These are phyloP conservation scores for Pectinophora gossypiella DNA, from an alignment of 1,140 invertebrate genomes.

Conservation along the genomic window DNA sequence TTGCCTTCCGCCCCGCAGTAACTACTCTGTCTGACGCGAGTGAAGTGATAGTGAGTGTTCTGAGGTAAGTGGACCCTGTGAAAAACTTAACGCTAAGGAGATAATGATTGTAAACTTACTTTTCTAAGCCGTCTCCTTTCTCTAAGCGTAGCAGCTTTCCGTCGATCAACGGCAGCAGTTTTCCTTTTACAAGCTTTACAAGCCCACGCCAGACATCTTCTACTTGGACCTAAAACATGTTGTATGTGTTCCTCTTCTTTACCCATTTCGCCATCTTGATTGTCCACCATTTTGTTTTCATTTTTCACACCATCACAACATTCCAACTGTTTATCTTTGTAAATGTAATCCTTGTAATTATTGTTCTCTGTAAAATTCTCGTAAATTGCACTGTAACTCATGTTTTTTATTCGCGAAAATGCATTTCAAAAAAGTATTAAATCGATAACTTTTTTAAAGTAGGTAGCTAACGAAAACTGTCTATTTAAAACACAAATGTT, in stretches of 20 bases:
- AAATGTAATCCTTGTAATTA: slow-evolving; percentile 26
- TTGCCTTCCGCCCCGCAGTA: no score
- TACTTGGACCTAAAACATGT: slow-evolving; percentile 74
- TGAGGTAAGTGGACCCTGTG: no score
- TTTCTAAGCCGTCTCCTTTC: slow-evolving; percentile 94
- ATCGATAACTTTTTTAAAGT: background rate
- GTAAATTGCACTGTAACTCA: slow-evolving; percentile 49
- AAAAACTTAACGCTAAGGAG: no score
- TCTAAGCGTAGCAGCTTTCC: slow-evolving; percentile 96
- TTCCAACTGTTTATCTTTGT: slow-evolving; percentile 21
- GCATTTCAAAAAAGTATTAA: background rate
- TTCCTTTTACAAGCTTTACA: slow-evolving; percentile 98
- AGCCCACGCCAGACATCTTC: slow-evolving; percentile 94
- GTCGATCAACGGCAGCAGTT: slow-evolving; percentile 93
- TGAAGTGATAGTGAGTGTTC: no score
- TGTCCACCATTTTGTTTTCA: slow-evolving; percentile 33
- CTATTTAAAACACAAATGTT: no score
- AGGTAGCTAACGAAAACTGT: no score
- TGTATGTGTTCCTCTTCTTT: slow-evolving; percentile 49
- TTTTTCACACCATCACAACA: slow-evolving; percentile 53
- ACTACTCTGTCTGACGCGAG: no score
- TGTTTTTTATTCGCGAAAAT: slow-evolving; percentile 19
- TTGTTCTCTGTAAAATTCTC: slow-evolving; percentile 28
- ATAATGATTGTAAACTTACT: slow-evolving; percentile 80
- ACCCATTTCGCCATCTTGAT: slow-evolving; percentile 14